Percentiles rank a stretch among this genome's conserved stretches.
These are phyloP conservation scores for Hippoglossus hippoglossus DNA, from an alignment of 2,797 vertebrate genomes.

Conservation along the genomic window DNA sequence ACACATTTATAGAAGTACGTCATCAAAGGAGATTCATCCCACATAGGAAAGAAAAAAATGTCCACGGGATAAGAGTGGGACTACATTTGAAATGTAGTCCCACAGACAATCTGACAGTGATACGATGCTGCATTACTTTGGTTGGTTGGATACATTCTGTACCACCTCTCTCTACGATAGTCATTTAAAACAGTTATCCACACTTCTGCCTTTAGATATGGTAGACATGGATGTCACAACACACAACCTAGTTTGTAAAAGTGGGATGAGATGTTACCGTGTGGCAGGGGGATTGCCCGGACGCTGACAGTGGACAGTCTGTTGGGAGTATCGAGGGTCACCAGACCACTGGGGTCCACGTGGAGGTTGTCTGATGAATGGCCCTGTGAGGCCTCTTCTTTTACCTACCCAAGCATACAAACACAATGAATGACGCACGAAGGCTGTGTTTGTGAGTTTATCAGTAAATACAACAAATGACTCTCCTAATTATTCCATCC, in stretches of 20 bases:
- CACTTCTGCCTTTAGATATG: background rate
- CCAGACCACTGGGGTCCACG: conserved; percentile 88
- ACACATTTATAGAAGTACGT: background rate
- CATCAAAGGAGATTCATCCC: background rate
- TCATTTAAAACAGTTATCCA: too few species aligned
- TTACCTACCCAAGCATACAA: conserved; percentile 81
- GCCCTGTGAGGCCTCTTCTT: conserved; percentile 85
- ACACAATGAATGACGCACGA: background rate
- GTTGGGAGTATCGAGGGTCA: conserved; percentile 92
- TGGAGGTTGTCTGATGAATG: conserved; percentile 88
- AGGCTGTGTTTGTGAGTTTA: too few species aligned
- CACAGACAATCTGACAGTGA: too few species aligned
- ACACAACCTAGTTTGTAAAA: fast-evolving
- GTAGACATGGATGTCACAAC: background rate
- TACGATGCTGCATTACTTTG: too few species aligned
- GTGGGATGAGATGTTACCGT: conserved; percentile 65
- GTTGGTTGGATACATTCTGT: too few species aligned
- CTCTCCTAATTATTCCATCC: background rate
- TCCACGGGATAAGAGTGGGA: too few species aligned
- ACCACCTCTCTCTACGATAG: too few species aligned
- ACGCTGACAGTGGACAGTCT: conserved; percentile 89
- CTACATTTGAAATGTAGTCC: too few species aligned
- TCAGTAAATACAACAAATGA: too few species aligned
- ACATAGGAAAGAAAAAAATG: too few species aligned
- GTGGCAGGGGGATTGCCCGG: conserved; percentile 90